Evolutionary conservation across 2,113 vertebrate species (phyloP).

Genomic region (Cochlearius cochlearius): DNA sequence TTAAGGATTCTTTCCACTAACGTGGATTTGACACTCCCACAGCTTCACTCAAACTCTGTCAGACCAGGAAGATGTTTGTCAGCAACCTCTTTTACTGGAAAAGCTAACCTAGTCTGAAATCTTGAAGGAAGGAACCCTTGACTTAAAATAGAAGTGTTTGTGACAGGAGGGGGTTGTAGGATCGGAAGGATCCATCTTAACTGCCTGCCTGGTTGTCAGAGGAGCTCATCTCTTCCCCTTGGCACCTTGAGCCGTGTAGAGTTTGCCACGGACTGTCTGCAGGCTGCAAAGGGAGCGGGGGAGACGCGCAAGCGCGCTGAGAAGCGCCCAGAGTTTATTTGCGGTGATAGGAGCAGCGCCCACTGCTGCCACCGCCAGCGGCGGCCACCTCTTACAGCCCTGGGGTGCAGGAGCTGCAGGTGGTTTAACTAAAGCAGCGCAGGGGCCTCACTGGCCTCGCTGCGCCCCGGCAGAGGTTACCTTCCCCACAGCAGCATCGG

Average conservation of each 20-base stretch:
- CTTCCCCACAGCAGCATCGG: neutral
- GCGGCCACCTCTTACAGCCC: neutral
- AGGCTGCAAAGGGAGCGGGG: fast-evolving
- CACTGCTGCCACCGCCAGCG: fast-evolving
- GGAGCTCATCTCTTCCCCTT: neutral
- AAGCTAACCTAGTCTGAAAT: slow-evolving; percentile 14
- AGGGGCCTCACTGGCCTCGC: neutral
- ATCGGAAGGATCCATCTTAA: neutral
- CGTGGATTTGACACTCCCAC: neutral
- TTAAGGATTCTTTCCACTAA: neutral
- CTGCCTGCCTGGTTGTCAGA: slow-evolving; percentile 21
- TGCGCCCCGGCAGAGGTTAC: neutral
- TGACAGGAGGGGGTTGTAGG: neutral
- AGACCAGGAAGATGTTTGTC: slow-evolving; percentile 8
- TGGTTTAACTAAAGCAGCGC: neutral
- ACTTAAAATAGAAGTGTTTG: slow-evolving; percentile 30
- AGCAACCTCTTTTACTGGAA: neutral
- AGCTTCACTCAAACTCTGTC: neutral
- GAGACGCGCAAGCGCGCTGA: neutral
- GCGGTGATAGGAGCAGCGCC: neutral
- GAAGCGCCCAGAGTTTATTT: neutral
- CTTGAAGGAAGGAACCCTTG: neutral
- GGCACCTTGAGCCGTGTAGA: neutral
- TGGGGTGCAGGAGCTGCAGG: neutral
- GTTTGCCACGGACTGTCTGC: neutral